Base-by-base conservation (phyloP, 2,888 invertebrate species). In the Epinotia ramella region DNA sequence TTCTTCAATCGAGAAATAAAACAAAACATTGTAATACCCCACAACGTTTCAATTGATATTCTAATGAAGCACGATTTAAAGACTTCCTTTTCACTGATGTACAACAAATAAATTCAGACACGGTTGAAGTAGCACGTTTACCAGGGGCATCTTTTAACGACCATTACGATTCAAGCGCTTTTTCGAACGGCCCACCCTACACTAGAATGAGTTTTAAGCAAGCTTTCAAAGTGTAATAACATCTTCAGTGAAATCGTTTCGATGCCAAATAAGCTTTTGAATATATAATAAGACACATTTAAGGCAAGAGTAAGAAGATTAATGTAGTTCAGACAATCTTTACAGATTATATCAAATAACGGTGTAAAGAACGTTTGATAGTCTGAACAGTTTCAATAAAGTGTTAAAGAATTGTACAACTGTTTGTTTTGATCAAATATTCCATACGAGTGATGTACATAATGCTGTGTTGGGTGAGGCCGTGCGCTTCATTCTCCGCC, bases 31-130 rank as follows among this genome's bases (percentile, higher is more conserved):
- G 1, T 53, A 7, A 53, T 53, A 6, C 46, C 46, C 13, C 13
- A 12, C 46, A 1, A 13, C 1, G n/a, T 46, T 73, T 53, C 33
- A n/a, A 16, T 67, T 20, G 20, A 33, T 40, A 46, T 73, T 18
- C n/a, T 62, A 53, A 68, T 56, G 59, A 73, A 62, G 62, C 46
- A 67, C 62, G 67, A 68, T 53, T 70, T 70, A 69, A 69, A 70
- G 59, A 69, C 49, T 69, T 65, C 64, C 70, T 64, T 63, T 64
- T 65, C 59, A 74, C 44, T 70, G 74, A 80, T 79, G 77, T 80
- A 78, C 81, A 80, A 80, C 81, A 82, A 83, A 81, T 79, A 82
- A 84, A 84, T 81, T 81, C 80, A 76, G 74, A 75, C 76, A 82
- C 79, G 81, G 80, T 80, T 79, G 77, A 76, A 72, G 77, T 78